Evolutionary conservation across 2,797 vertebrate genomes (phyloP).

Genomic region (Phaenicophaeus curvirostris): DNA sequence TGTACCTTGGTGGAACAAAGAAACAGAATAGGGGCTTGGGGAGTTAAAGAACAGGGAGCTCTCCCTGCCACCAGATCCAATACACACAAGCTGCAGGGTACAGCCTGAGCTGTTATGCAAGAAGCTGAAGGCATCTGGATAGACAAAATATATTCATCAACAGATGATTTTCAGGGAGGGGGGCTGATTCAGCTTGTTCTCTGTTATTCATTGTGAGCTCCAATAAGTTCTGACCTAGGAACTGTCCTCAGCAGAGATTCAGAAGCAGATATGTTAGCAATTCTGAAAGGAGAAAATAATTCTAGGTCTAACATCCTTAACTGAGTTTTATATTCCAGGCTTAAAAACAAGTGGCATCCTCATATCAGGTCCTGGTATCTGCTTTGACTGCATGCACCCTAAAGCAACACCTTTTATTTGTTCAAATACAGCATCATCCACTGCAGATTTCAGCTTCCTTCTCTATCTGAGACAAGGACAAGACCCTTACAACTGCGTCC

Average conservation of each 20-base stretch:
- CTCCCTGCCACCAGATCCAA: not conserved
- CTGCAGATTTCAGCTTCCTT: not conserved
- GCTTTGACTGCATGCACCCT: not conserved
- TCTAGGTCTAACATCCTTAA: not conserved
- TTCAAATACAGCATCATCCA: not conserved
- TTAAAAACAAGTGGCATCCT: not conserved
- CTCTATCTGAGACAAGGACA: not conserved
- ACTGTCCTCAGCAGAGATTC: not conserved
- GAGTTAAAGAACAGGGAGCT: not conserved
- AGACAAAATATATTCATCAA: not conserved
- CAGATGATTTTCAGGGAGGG: not conserved
- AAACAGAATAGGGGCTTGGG: fast-evolving
- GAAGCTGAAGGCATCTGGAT: not conserved
- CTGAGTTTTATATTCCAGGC: not conserved
- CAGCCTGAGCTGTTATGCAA: not conserved
- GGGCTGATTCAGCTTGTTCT: not conserved
- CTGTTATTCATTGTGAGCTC: not conserved
- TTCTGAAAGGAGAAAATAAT: not conserved
- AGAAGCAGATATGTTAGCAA: not conserved
- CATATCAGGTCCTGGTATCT: not conserved
- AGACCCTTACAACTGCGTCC: not conserved
- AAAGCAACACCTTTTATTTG: not conserved
- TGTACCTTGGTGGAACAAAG: not conserved
- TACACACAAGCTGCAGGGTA: not conserved
- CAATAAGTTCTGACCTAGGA: not conserved